phyloP scores from a whole-genome alignment of 2,888 invertebrate genomes.

The Timandra comae region DNA sequence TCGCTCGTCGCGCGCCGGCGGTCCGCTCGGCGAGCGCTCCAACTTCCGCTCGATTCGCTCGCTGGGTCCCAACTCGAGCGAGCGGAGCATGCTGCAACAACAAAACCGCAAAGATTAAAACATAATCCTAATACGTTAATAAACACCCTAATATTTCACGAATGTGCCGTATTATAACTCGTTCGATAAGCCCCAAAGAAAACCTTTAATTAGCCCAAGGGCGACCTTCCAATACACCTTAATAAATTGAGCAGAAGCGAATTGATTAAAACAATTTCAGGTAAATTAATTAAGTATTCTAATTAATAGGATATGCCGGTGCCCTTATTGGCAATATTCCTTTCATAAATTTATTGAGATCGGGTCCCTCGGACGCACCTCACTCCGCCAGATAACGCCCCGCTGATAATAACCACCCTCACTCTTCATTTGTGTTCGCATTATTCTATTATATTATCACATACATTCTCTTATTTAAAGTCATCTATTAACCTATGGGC shows the following conservation, averaged over 20 bases:
- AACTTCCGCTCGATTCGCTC: slow-evolving; percentile 56
- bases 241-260: slow-evolving; percentile 69
- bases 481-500: too few relatives aligned
- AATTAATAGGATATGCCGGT: slow-evolving; percentile 75
- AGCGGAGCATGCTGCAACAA: slow-evolving; percentile 83
- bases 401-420: not conserved
- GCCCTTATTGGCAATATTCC: slow-evolving; percentile 76
- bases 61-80: slow-evolving; percentile 80
- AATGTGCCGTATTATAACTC: too few relatives aligned
- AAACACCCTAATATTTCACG: too few relatives aligned
- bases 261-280: slow-evolving; percentile 76
- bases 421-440: too few relatives aligned
- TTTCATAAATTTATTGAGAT: slow-evolving; percentile 77
- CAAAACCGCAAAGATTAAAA: slow-evolving; percentile 2
- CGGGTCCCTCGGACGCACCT: slow-evolving; percentile 56
- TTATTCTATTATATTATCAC: too few relatives aligned
- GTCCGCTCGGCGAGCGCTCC: slow-evolving; percentile 66
- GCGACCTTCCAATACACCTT: slow-evolving; percentile 57
- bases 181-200: slow-evolving; percentile 14
- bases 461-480: too few relatives aligned
- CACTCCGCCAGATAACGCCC: slow-evolving; percentile 55
- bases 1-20: slow-evolving; percentile 46
- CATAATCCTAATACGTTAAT: not conserved
- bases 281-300: slow-evolving; percentile 77
- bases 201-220: slow-evolving; percentile 27